Evolutionary conservation across 2,797 vertebrate species (phyloP), one percentile per base, ranked within the genome.

Genomic region (Yasuhikotakia modesta): DNA sequence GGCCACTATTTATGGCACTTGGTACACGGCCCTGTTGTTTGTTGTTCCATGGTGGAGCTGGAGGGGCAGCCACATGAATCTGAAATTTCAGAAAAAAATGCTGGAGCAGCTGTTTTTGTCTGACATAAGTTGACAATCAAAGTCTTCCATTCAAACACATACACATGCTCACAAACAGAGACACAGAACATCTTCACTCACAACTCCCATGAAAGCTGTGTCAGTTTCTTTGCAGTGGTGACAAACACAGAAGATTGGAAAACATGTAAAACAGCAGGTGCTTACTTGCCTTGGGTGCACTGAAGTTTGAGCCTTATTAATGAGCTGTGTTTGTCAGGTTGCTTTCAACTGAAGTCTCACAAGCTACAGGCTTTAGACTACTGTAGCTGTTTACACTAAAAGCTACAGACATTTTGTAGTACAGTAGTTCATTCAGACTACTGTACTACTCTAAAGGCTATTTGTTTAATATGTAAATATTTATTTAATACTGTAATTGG

Each of bases 1-100:
- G 19, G n/a, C 52, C 52, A 19, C 80, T 82, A 78, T 80, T 80
- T 83, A 76, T 74, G 70, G 58, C 66, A 76, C 74, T 79, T 84
- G 63, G 68, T 71, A 77, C 35, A 70, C 4, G 58, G 64, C 73
- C 72, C 73, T 64, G 65, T 69, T 63, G 14, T 82, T 76, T 76
- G 73, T 76, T 21, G 67, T 63, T 66, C n/a, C 46, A 57, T 13
- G 19, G 10, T 16, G 1, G 32, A 72, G 69, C 63, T 61, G 53
- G 50, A 2, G 63, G 63, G 73, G n/a, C n/a, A 35, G 66, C 68
- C 48, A 43, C 24, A 58, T 4, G 53, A 45, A 17, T 55, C 48
- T 46, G 14, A 64, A 55, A 53, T 64, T 21, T 64, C 46, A 55
- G 48, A 5, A 64, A 27, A 52, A 65, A 58, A 35, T 19, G 7